Conservation (phyloP, 2,888 invertebrate genomes). For the Agonum fuliginosum region DNA sequence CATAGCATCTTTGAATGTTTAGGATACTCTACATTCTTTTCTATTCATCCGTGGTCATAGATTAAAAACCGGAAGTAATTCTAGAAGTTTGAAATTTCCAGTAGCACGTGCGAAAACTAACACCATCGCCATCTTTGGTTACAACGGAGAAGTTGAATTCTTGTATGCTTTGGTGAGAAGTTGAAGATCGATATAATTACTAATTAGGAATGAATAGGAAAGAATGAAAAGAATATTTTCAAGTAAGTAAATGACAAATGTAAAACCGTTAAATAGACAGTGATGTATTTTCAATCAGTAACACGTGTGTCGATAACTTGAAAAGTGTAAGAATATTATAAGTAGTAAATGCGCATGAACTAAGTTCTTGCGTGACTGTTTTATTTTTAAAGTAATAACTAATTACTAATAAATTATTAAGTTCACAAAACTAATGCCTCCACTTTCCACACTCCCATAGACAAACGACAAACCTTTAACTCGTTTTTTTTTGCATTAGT, state of each 20-base stretch:
- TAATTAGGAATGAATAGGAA: not conserved
- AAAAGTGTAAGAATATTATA: not conserved
- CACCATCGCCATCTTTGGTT: constrained; percentile 28
- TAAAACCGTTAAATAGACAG: constrained; percentile 23
- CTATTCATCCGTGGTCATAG: constrained; percentile 27
- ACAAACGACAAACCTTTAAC: too few relatives aligned
- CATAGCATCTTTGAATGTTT: not conserved
- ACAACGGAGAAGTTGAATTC: constrained; percentile 10
- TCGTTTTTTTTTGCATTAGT: too few relatives aligned
- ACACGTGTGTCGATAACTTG: not conserved
- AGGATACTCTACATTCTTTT: constrained; percentile 29
- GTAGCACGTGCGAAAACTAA: constrained; percentile 33
- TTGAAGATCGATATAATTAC: constrained; percentile 33
- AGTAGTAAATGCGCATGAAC: not conserved
- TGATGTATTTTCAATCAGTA: constrained; percentile 12
- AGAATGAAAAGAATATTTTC: not conserved
- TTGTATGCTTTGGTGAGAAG: constrained; percentile 5
- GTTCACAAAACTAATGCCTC: too few relatives aligned
- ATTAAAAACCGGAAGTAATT: constrained; percentile 3
- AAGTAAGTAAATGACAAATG: constrained; percentile 39
- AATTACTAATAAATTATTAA: too few relatives aligned
- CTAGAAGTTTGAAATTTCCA: constrained; percentile 20
- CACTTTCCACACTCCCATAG: too few relatives aligned
- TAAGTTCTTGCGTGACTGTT: not conserved
- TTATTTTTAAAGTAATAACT: not conserved